Evolutionary conservation across 2,113 vertebrate genomes (phyloP).

Genomic region (Suricata suricatta): DNA sequence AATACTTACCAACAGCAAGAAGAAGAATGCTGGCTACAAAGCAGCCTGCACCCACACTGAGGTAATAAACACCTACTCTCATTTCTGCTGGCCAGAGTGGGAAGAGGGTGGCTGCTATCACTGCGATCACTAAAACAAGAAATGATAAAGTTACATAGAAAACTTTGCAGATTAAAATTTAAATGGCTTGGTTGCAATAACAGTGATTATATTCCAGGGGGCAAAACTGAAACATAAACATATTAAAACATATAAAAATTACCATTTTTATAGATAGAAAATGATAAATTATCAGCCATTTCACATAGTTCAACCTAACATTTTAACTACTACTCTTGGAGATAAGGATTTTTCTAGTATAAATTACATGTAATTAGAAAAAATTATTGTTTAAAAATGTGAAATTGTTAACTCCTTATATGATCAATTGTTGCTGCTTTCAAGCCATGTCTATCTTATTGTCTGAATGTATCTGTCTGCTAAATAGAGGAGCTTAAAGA

Average conservation of each 20-base stretch:
- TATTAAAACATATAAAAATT: constrained; percentile 1
- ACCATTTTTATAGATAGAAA: not conserved
- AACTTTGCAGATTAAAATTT: constrained; percentile 25
- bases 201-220: not conserved
- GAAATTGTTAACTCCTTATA: constrained; percentile 8
- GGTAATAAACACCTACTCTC: constrained; percentile 98
- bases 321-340: constrained; percentile 11
- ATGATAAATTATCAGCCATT: not conserved
- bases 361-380: constrained; percentile 33
- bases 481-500: not conserved
- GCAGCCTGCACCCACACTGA: constrained; percentile 97
- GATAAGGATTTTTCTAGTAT: constrained; percentile 5
- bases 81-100: constrained; percentile 99
- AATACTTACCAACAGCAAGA: constrained; percentile 94
- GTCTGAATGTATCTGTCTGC: not conserved
- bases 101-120: constrained; percentile 98
- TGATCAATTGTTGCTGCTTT: not conserved
- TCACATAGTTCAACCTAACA: constrained; percentile 14
- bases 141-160: not conserved
- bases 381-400: constrained; percentile 12
- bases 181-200: not conserved
- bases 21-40: constrained; percentile 99
- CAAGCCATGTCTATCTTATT: not conserved
- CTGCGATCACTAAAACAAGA: constrained; percentile 93
- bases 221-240: not conserved